A percentile compares a stretch with the other conserved stretches of the same genome.
Conservation (phyloP, 2,888 invertebrate species). For the Drosophila subquinaria region DNA sequence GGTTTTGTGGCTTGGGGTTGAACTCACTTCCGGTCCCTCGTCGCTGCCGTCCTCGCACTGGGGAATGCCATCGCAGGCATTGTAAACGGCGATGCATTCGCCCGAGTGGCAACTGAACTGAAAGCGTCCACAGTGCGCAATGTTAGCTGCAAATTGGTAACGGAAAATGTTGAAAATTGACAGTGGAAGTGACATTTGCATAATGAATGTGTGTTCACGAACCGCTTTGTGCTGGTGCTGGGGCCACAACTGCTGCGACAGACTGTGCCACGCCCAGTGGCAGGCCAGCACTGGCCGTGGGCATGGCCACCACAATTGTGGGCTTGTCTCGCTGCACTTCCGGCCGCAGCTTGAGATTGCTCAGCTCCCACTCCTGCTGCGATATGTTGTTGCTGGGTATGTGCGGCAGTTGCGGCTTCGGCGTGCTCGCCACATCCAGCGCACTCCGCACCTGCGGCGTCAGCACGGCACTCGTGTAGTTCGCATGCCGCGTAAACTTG, state of each 20-base stretch:
- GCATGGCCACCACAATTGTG: constrained; percentile 26
- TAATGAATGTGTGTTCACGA: constrained; percentile 31
- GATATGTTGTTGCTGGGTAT: constrained; percentile 82
- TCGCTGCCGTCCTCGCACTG: constrained; percentile 97
- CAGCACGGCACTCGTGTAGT: constrained; percentile 94
- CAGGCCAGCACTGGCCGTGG: constrained; percentile 27
- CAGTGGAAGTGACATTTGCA: constrained; percentile 30
- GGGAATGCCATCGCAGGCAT: constrained; percentile 97
- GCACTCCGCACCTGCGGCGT: constrained; percentile 86
- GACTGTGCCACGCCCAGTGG: constrained; percentile 51
- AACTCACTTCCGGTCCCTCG: constrained; percentile 92
- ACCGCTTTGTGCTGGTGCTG: constrained; percentile 61
- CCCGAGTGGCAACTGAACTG: constrained; percentile 95
- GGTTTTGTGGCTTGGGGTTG: background rate
- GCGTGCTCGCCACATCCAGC: constrained; percentile 70
- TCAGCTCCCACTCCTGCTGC: constrained; percentile 85
- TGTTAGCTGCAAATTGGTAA: constrained; percentile 39
- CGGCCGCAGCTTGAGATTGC: constrained; percentile 84
- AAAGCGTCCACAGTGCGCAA: constrained; percentile 90
- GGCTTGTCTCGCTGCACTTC: constrained; percentile 74
- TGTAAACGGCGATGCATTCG: constrained; percentile 97
- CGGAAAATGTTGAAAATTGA: constrained; percentile 32
- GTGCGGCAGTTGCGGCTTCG: constrained; percentile 69
- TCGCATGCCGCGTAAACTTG: constrained; percentile 95
- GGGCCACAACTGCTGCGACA: constrained; percentile 11